phyloP scores from a whole-genome alignment of 1,140 invertebrate species.

The Campodea augens region DNA sequence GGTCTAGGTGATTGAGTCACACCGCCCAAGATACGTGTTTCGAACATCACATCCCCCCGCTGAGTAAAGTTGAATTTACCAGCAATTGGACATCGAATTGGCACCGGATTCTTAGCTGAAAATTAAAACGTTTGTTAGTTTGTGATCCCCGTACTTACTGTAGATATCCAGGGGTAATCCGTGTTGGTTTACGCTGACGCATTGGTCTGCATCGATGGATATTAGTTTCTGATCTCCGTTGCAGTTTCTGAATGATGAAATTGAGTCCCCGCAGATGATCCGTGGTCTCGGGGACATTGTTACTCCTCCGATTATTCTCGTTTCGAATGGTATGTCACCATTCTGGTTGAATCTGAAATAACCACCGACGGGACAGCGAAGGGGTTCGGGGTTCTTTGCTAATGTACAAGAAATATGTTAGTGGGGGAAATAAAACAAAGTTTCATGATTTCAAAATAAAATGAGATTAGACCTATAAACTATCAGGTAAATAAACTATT shows the following conservation, averaged over 20 bases:
- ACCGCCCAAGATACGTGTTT: conserved; percentile 81
- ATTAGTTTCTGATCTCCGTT: conserved; percentile 31
- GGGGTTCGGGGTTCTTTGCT: conserved; percentile 31
- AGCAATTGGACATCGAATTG: conserved; percentile 83
- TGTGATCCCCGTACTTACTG: conserved; percentile 18
- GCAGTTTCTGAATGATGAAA: conserved; percentile 31
- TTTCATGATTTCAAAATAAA: no score
- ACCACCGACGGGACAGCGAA: conserved; percentile 34
- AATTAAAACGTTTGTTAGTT: conserved; percentile 17
- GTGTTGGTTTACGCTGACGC: conserved; percentile 33
- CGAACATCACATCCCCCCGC: conserved; percentile 65
- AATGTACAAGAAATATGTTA: no score
- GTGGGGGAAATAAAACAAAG: no score
- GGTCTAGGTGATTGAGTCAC: conserved; percentile 81
- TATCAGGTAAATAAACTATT: no score
- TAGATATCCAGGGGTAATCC: conserved; percentile 33
- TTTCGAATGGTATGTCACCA: conserved; percentile 26
- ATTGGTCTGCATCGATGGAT: conserved; percentile 34
- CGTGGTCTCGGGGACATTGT: conserved; percentile 32
- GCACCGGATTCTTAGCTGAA: conserved; percentile 70
- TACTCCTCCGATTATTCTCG: conserved; percentile 32
- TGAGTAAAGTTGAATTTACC: conserved; percentile 91
- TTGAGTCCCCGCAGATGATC: conserved; percentile 29
- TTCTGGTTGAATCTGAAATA: conserved; percentile 29
- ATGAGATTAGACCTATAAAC: no score